Conservation (phyloP, 2,113 vertebrate species). For the Microcebus murinus region DNA sequence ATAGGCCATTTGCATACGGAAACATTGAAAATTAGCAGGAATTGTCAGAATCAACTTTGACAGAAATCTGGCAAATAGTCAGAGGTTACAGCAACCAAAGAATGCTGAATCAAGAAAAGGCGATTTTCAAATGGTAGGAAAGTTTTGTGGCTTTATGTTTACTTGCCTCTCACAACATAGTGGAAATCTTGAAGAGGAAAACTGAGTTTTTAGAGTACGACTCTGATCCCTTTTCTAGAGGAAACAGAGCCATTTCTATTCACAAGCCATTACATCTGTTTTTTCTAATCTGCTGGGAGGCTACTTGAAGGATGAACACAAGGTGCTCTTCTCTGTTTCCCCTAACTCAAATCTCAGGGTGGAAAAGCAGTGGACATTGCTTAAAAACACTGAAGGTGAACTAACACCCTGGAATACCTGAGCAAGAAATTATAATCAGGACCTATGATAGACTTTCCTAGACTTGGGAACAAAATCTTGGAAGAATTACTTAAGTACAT, state of each 20-base stretch:
- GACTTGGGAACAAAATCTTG: background rate
- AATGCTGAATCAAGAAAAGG: background rate
- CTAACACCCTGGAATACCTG: too few species aligned
- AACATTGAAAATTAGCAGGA: background rate
- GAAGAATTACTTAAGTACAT: background rate
- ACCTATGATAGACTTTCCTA: background rate
- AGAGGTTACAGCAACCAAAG: background rate
- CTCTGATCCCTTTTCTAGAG: background rate
- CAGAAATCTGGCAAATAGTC: background rate
- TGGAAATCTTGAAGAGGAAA: background rate
- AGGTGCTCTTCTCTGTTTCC: background rate
- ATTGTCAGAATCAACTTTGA: background rate
- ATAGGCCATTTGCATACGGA: background rate
- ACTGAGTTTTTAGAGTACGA: too few species aligned
- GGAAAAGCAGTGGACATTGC: background rate
- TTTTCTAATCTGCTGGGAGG: background rate
- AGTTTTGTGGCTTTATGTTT: background rate
- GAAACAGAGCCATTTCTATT: background rate
- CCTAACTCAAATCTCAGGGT: background rate
- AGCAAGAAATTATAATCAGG: background rate
- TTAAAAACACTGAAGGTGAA: background rate
- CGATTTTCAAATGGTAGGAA: background rate
- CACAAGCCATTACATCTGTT: background rate
- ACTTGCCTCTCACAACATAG: background rate
- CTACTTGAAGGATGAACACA: background rate